phyloP scores from a whole-genome alignment of 2,797 vertebrate species.

The Erithacus rubecula region DNA sequence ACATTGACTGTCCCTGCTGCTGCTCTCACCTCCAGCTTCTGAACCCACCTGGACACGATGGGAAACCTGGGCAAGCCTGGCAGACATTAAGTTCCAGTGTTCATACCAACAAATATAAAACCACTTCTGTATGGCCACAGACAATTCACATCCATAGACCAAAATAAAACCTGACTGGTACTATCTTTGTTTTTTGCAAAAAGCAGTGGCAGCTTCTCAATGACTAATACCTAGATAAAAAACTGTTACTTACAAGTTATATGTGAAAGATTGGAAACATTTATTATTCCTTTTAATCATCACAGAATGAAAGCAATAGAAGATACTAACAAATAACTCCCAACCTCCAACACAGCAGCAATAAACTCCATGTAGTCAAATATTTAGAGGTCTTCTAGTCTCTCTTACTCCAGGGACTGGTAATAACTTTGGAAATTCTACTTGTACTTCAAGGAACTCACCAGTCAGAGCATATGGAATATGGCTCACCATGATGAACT shows the following conservation, averaged over 20 bases:
- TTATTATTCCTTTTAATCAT: background rate
- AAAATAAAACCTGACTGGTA: background rate
- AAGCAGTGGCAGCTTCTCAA: background rate
- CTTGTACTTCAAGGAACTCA: background rate
- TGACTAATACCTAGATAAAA: background rate
- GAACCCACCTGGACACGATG: accelerated
- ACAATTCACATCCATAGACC: background rate
- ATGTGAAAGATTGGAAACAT: background rate
- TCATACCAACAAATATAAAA: background rate
- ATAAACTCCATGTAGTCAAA: accelerated
- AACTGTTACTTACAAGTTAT: background rate
- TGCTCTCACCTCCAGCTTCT: background rate
- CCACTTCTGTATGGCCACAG: background rate
- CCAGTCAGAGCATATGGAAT: accelerated
- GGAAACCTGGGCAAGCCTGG: background rate
- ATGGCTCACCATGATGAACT: background rate
- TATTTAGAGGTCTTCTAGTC: background rate
- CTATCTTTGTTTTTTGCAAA: background rate
- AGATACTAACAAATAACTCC: background rate
- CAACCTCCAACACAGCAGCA: background rate
- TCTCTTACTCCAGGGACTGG: background rate
- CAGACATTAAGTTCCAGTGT: background rate
- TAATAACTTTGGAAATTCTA: background rate
- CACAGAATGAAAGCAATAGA: background rate
- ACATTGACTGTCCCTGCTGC: background rate